Base-by-base conservation (phyloP, 2,888 invertebrate species). In the Mylabris sibirica region DNA sequence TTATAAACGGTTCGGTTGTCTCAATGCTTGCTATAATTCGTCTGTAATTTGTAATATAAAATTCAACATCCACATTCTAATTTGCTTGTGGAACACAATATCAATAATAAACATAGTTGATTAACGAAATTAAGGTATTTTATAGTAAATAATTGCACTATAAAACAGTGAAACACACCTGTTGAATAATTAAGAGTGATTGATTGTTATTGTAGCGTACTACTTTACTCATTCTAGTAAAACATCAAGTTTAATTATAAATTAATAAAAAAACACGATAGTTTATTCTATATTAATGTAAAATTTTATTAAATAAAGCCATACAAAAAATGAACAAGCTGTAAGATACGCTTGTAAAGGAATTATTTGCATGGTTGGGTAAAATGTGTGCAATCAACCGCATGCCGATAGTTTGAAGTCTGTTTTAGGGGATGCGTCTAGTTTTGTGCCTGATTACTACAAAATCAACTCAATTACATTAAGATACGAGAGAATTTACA, bases 341-440 rank as follows among this genome's bases (percentile, higher is more conserved):
- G 11, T 38, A 38, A 49, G 9, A 49, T 20, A 49, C 49, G 9
- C 20, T 20, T 20, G 49, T 49, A 49, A 11, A 49, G 34, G 24
- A 12, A 62, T 62, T 38, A 62, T 62, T 6, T 41, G 62, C 62
- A n/a, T 62, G 30, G 61, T 35, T 35, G 61, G 17, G 30, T 61
- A 35, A 61, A 61, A 61, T 14, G 38, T 62, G 62, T 22, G 62
- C 62, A 14, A 24, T 22, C 62, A 62, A 35, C 62, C 62, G 62
- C n/a, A 17, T 35, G 14, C 17, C 35, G n/a, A 35, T 60, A 24
- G 60, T 26, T 60, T 26, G 26, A 60, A 60, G n/a, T n/a, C 24
- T 5, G n/a, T 60, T 60, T 34, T 26, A 35, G 5, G n/a, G 24
- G 20, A 30, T 11, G 26, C 17, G 41, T 41, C 3, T 41, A 41